phyloP scores from a whole-genome alignment of 2,797 vertebrate genomes.

The Takifugu rubripes region DNA sequence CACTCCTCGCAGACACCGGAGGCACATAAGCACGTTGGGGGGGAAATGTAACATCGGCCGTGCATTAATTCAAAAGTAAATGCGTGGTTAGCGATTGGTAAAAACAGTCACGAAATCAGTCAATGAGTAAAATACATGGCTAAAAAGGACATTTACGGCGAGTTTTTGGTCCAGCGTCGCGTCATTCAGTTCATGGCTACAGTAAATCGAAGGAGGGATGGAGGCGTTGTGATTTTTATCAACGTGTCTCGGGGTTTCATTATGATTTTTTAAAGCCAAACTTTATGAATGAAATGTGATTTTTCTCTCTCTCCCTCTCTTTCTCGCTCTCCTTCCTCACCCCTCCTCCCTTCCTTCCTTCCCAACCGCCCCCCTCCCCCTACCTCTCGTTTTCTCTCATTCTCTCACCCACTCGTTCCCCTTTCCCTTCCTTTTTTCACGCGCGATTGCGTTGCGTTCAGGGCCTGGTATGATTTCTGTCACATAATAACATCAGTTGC shows the following conservation, averaged over 20 bases:
- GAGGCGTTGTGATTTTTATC: slow-evolving; percentile 76
- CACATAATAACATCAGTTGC: slow-evolving; percentile 6
- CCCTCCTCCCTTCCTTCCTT: slow-evolving; percentile 67
- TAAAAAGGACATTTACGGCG: slow-evolving; percentile 67
- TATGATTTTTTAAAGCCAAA: slow-evolving; percentile 86
- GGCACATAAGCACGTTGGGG: slow-evolving; percentile 5
- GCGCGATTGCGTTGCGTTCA: slow-evolving; percentile 48
- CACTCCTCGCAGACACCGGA: slow-evolving; percentile 16
- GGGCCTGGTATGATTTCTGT: slow-evolving; percentile 32
- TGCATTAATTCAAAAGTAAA: slow-evolving; percentile 39
- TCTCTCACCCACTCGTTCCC: slow-evolving; percentile 72
- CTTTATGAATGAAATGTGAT: slow-evolving; percentile 88
- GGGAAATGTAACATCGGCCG: slow-evolving; percentile 30
- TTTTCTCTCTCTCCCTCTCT: slow-evolving; percentile 66
- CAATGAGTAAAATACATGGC: slow-evolving; percentile 69
- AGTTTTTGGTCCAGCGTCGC: slow-evolving; percentile 66
- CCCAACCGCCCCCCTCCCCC: slow-evolving; percentile 67
- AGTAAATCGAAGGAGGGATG: slow-evolving; percentile 59
- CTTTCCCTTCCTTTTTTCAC: slow-evolving; percentile 30
- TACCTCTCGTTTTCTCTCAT: slow-evolving; percentile 66
- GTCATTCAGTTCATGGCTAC: slow-evolving; percentile 63
- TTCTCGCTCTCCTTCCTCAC: slow-evolving; percentile 67
- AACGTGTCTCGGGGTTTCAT: slow-evolving; percentile 82
- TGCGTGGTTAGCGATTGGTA: slow-evolving; percentile 48
- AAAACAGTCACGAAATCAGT: slow-evolving; percentile 70